phyloP scores from a whole-genome alignment of 2,797 vertebrate species.

The Spinus pinus region DNA sequence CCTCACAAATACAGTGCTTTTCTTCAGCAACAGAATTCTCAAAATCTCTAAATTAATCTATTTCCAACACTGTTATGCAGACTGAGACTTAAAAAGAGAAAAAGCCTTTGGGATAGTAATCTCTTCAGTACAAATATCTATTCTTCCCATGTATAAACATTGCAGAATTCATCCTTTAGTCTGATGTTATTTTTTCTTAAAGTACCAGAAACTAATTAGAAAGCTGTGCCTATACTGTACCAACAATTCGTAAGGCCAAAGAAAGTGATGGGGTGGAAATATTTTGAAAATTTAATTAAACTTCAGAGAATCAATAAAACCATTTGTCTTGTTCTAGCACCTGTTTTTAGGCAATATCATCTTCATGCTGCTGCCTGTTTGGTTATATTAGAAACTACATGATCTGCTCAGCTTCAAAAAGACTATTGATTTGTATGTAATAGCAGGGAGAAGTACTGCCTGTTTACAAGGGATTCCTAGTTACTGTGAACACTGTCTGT shows the following conservation, averaged over 20 bases:
- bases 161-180: background rate
- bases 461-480: background rate
- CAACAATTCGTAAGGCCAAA: background rate
- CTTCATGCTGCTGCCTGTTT: background rate
- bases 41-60: background rate
- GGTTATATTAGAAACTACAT: background rate
- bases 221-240: background rate
- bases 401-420: background rate
- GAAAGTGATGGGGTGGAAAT: background rate
- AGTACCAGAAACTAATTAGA: background rate
- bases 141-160: background rate
- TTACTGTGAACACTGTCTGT: background rate
- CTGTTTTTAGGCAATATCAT: background rate
- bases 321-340: slow-evolving; percentile 8
- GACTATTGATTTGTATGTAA: background rate
- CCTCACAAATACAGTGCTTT: background rate
- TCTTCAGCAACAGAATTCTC: background rate
- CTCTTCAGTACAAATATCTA: background rate
- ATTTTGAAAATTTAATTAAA: slow-evolving; percentile 34
- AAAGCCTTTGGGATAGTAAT: background rate
- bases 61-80: background rate
- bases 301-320: slow-evolving; percentile 25
- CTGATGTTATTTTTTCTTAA: background rate
- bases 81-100: background rate
- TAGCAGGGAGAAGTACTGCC: background rate